Evolutionary conservation across 30 jellyfish, hydroid and myxozoan genomes (phyloP).

Genomic region (Aurelia aurita complex sp. Pacific): DNA sequence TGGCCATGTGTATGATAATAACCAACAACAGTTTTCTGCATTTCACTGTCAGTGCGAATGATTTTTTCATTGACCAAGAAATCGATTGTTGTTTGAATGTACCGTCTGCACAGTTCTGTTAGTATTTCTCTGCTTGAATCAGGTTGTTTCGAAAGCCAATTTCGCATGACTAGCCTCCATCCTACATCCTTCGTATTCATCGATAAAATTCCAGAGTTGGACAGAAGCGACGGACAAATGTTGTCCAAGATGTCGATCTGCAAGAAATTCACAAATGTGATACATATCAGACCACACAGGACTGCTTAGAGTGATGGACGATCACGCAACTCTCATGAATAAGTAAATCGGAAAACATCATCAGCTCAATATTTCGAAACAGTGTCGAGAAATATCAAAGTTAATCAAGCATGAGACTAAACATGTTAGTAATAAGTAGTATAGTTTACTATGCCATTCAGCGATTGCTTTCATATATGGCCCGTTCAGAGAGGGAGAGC

Average conservation of each 20-base stretch:
- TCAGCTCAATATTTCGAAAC: no score
- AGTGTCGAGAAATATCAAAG: no score
- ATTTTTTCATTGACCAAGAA: conserved; percentile 38
- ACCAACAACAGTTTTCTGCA: conserved; percentile 33
- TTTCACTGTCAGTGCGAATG: conserved; percentile 19
- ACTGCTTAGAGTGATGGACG: no score
- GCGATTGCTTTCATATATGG: no score
- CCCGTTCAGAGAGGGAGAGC: no score
- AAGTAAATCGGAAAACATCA: no score
- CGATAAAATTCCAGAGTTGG: conserved; percentile 50
- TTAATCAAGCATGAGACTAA: no score
- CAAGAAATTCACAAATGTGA: neutral
- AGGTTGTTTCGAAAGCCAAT: conserved; percentile 60
- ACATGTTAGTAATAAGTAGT: no score
- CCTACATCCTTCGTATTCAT: conserved; percentile 50
- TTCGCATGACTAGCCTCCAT: conserved; percentile 49
- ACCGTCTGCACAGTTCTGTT: conserved; percentile 39
- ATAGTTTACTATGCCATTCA: no score
- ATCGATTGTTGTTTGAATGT: conserved; percentile 50
- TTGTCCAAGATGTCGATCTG: conserved; percentile 50
- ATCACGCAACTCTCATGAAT: no score
- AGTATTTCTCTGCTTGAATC: conserved; percentile 38
- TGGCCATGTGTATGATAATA: conserved; percentile 48
- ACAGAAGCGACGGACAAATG: conserved; percentile 35
- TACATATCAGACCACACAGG: neutral